Evolutionary conservation across 2,888 invertebrate species (phyloP).

Genomic region (Tyria jacobaeae): DNA sequence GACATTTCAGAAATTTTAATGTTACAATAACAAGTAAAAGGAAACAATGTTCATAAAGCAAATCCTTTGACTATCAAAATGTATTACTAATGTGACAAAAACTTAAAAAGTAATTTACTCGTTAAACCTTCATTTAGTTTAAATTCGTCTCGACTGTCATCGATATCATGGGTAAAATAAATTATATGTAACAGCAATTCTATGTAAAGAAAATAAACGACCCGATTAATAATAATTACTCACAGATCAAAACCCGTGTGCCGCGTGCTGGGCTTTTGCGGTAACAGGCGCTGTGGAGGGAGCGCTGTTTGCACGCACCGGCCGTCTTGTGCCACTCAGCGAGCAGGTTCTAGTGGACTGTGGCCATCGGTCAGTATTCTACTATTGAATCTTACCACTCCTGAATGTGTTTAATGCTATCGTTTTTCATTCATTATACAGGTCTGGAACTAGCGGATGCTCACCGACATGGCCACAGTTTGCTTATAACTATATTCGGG

Average conservation of each 20-base stretch:
- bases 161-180: too few species aligned
- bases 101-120: too few species aligned
- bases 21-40: too few species aligned
- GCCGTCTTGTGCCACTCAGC: slow-evolving; percentile 69
- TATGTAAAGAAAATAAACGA: too few species aligned
- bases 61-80: too few species aligned
- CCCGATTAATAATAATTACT: background rate
- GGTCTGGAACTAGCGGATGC: slow-evolving; percentile 71
- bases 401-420: background rate
- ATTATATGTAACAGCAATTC: too few species aligned
- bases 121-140: too few species aligned
- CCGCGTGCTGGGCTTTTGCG: slow-evolving; percentile 80
- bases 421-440: slow-evolving; percentile 29
- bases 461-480: slow-evolving; percentile 71
- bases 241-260: slow-evolving; percentile 71
- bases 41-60: too few species aligned
- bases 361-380: slow-evolving; percentile 63
- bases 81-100: too few species aligned
- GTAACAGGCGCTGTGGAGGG: slow-evolving; percentile 78
- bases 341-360: slow-evolving; percentile 79
- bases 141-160: too few species aligned
- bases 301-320: slow-evolving; percentile 69
- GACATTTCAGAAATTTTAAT: too few species aligned
- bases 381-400: too few species aligned
- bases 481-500: slow-evolving; percentile 71